Evolutionary conservation across 2,797 vertebrate species (phyloP).

Genomic region (Cottoperca gobio): DNA sequence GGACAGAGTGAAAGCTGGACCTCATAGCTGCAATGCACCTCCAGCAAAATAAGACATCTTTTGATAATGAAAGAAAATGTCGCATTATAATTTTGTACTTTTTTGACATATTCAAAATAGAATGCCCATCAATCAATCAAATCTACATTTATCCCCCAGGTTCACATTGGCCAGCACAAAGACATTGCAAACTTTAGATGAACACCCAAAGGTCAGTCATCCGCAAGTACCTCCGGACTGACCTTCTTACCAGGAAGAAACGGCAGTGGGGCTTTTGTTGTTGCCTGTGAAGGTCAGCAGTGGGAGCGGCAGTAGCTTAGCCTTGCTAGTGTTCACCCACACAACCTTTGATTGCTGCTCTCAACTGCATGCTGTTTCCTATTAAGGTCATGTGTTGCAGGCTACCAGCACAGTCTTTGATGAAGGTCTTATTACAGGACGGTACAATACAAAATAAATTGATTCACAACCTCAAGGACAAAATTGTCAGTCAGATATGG

Average conservation of each 20-base stretch:
- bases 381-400: conserved; percentile 32
- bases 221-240: conserved; percentile 7
- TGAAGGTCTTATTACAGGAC: conserved; percentile 9
- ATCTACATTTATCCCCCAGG: conserved; percentile 3
- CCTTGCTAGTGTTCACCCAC: conserved; percentile 31
- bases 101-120: conserved; percentile 17
- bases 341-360: conserved; percentile 48
- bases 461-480: background rate
- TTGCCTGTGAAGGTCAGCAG: conserved; percentile 44
- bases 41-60: conserved; percentile 14
- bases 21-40: conserved; percentile 17
- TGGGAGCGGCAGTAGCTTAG: conserved; percentile 21
- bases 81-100: conserved; percentile 23
- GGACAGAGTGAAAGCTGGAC: conserved; percentile 19
- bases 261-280: conserved; percentile 15
- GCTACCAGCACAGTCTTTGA: background rate
- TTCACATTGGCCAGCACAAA: background rate
- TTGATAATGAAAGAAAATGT: conserved; percentile 7
- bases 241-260: conserved; percentile 37
- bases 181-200: background rate
- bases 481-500: background rate
- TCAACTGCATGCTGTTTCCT: conserved; percentile 6
- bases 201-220: conserved; percentile 26
- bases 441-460: background rate
- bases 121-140: conserved; percentile 25